Base-by-base conservation (phyloP, 2,797 vertebrate genomes). In the Champsocephalus gunnari region DNA sequence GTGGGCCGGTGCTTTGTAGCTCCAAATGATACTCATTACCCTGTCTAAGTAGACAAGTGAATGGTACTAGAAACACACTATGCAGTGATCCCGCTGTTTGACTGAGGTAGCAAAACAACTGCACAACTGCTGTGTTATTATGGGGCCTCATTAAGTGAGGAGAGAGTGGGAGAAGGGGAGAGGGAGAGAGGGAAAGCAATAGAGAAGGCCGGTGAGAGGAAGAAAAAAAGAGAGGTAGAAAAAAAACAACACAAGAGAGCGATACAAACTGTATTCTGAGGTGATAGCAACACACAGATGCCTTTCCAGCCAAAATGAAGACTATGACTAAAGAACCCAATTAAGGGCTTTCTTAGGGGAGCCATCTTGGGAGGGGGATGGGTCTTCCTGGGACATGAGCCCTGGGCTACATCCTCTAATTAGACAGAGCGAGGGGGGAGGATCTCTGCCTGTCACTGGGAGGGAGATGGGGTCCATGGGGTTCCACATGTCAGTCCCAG, bases 281-380 rank as follows among this genome's bases (percentile, higher is more conserved):
- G 92, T 94, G 93, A 94, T 92, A 81, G 90, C 92, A 92, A 90
- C 90, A 93, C 92, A 91, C 90, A 91, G 87, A 94, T 88, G 91
- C 90, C 89, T 92, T 91, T 91, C 89, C 87, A 90, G 89, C 92
- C 92, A 88, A 94, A 94, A 95, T 94, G 94, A 94, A 94, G 91
- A 93, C 94, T 93, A 95, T 94, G 94, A 95, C 94, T 95, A 94
- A 95, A 94, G 94, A 94, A 94, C 93, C 94, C 94, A 95, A 95
- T 95, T 95, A 95, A 94, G 93, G 93, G 92, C 92, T 94, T 95
- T 94, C 94, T 95, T 94, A 91, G 90, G 94, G 94, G 94, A 95
- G 92, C 90, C 93, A 94, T 94, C 92, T 93, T 94, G 91, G 92
- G 92, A 92, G 90, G 93, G 93, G 92, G 93, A 92, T 91, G 93